Percentiles rank a stretch among this genome's conserved stretches.
Evolutionary conservation across 2,888 invertebrate genomes (phyloP).

Genomic region (Bursaphelenchus okinawaensis): DNA sequence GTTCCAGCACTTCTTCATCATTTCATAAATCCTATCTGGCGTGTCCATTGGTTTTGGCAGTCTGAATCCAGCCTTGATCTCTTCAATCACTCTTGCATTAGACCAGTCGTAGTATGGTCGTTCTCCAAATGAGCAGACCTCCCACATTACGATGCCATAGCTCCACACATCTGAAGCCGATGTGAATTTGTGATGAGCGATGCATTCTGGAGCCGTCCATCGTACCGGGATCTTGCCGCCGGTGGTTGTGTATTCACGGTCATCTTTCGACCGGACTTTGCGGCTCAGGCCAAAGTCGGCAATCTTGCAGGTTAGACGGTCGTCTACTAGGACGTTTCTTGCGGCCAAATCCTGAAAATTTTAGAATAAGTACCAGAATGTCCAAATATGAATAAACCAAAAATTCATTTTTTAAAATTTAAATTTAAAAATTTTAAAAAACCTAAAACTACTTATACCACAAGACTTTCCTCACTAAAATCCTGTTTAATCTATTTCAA

Average conservation of each 20-base stretch:
- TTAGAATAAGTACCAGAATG: background rate
- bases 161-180: conserved; percentile 99
- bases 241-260: conserved; percentile 55
- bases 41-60: conserved; percentile 71
- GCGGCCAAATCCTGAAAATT: conserved; percentile 76
- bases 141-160: conserved; percentile 98
- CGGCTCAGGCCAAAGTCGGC: conserved; percentile 97
- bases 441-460: too few species aligned
- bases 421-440: background rate
- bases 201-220: conserved; percentile 56
- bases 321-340: conserved; percentile 93
- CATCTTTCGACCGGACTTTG: conserved; percentile 30
- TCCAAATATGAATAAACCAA: background rate
- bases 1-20: conserved; percentile 99
- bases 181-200: conserved; percentile 87
- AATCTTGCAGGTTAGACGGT: conserved; percentile 93
- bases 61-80: conserved; percentile 85
- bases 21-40: conserved; percentile 91
- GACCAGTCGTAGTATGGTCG: conserved; percentile 94
- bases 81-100: conserved; percentile 96
- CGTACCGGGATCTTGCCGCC: conserved; percentile 52
- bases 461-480: too few species aligned
- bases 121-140: conserved; percentile 97
- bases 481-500: too few species aligned
- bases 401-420: background rate